Base-by-base conservation (phyloP, 1,140 invertebrate species). In the Drosophila funebris region DNA sequence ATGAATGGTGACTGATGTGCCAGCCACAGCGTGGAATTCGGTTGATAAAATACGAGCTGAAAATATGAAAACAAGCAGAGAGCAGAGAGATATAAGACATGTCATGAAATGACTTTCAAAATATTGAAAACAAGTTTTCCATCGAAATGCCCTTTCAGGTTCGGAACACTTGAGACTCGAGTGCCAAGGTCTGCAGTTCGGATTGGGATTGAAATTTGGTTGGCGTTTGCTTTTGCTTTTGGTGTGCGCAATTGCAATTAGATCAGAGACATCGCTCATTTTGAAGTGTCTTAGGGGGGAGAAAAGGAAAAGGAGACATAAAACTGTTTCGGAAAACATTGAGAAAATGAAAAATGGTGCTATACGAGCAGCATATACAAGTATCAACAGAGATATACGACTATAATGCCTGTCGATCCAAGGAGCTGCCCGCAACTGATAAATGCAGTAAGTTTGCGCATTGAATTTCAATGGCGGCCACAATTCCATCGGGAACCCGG, bases 371-470 rank as follows among this genome's bases (percentile, higher is more conserved):
- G 83, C 78, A 85, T 87, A 57, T 88, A 31, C 68, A 56, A 64
- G 48, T 63, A 54, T 63, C 52, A 18, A 5, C 13, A 31, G 13
- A 31, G 24, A 31, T 13, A 29, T 46, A 37, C 33, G 18, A 36
- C 22, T 27, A 39, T 78, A 63, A 83, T 71, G 81, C 48, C 62
- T 44, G 62, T 54, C 50, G 44, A 67, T 66, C 29, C 43, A 61
- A 57, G 72, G 24, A 53, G 41, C 31, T 57, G 53, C 14, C 22
- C 63, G 13, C 29, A 43, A 37, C 77, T 80, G 78, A 90, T 78
- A 81, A 85, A 90, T 82, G 78, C 81, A 82, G 87, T 78, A 90
- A 82, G 87, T 77, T 90, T 90, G 85, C 76, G 81, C 84, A 37
- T 90, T 87, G 85, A 90, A 90, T 90, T 82, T 87, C 85, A 90